Conservation (phyloP, 30 jellyfish, hydroid and myxozoan genomes). For the Pseudorhiza aurosa region DNA sequence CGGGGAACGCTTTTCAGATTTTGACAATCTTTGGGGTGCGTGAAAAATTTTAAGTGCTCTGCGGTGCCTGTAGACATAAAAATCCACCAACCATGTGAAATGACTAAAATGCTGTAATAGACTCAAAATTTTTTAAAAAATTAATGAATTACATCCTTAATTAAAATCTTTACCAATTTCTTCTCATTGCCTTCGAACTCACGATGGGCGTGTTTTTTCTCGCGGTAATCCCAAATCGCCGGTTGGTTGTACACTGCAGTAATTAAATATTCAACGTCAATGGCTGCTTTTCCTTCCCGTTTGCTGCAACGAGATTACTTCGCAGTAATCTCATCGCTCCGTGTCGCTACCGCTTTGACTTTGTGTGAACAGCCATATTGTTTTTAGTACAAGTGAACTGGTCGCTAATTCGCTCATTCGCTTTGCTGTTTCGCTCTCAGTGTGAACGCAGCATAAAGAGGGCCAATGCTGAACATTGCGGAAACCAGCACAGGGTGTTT, state of each 20-base stretch:
- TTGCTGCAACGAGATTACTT: constrained; percentile 2
- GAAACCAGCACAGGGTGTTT: too few relatives aligned
- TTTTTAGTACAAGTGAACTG: background rate
- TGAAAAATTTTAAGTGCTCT: too few relatives aligned
- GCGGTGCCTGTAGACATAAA: too few relatives aligned
- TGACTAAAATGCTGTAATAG: too few relatives aligned
- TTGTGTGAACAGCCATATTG: constrained; percentile 3
- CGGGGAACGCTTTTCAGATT: constrained; percentile 30
- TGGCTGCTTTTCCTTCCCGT: constrained; percentile 29
- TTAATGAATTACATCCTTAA: background rate
- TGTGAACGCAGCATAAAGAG: too few relatives aligned
- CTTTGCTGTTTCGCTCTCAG: too few relatives aligned
- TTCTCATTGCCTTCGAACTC: background rate
- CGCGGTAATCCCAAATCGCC: constrained; percentile 3
- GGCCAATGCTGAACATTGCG: too few relatives aligned
- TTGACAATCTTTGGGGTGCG: constrained; percentile 33
- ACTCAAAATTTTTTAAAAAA: too few relatives aligned
- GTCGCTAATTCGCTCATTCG: too few relatives aligned
- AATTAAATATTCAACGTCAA: constrained; percentile 22
- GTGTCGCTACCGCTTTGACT: background rate
- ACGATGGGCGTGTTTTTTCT: background rate
- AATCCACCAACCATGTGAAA: too few relatives aligned
- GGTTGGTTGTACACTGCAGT: constrained; percentile 2
- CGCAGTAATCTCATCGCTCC: background rate
- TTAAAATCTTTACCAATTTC: background rate